Evolutionary conservation across 2,888 invertebrate genomes (phyloP).

Genomic region (Hipparchia semele): DNA sequence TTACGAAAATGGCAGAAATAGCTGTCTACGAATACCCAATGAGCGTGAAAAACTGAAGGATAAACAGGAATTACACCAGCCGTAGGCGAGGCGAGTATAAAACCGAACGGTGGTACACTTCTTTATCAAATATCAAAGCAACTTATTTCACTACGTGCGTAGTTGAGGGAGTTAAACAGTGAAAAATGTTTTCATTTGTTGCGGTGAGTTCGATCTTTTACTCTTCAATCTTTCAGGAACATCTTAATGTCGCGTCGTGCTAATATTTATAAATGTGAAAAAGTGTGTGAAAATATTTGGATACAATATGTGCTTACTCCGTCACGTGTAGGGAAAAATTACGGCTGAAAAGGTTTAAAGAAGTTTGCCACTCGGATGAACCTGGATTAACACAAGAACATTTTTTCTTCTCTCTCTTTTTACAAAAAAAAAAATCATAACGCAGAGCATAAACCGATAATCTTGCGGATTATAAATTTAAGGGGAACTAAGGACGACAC

Average conservation of each 20-base stretch:
- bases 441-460: too few relatives aligned
- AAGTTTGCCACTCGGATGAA: background rate
- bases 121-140: conserved; percentile 32
- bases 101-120: conserved; percentile 47
- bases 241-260: background rate
- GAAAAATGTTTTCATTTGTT: conserved; percentile 65
- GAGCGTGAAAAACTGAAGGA: conserved; percentile 70
- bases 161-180: conserved; percentile 30
- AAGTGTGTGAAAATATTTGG: background rate
- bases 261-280: background rate
- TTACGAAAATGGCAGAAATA: conserved; percentile 60
- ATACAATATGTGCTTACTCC: background rate
- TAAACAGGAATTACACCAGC: conserved; percentile 62
- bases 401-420: too few relatives aligned
- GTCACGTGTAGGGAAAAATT: too few relatives aligned
- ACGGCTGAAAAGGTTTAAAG: background rate
- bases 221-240: background rate
- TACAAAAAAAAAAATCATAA: too few relatives aligned
- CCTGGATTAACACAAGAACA: background rate
- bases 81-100: conserved; percentile 56
- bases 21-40: conserved; percentile 64
- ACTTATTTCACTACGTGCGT: conserved; percentile 34
- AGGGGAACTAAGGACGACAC: too few relatives aligned
- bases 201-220: conserved; percentile 56
- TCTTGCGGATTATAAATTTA: too few relatives aligned